Conservation (phyloP, 1,140 invertebrate genomes). For the Penaeus chinensis region DNA sequence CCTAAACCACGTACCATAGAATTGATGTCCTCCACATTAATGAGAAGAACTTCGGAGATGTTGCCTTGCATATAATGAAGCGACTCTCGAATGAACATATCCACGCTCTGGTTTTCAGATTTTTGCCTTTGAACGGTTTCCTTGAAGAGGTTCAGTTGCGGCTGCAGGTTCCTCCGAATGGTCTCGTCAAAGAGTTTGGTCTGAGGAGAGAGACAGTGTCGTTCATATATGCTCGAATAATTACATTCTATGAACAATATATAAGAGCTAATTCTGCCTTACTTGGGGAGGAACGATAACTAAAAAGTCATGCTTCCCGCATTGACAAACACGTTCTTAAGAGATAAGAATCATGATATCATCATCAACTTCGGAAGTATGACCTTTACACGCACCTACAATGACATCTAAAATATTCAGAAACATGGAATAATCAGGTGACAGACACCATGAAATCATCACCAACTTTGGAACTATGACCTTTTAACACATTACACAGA, state of each 20-base stretch:
- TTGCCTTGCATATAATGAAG: constrained; percentile 65
- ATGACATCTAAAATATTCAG: too few species aligned
- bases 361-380: too few species aligned
- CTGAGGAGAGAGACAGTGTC: constrained; percentile 19
- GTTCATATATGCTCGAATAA: background rate
- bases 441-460: too few species aligned
- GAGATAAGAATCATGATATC: too few species aligned
- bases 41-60: constrained; percentile 64
- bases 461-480: too few species aligned
- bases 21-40: constrained; percentile 66
- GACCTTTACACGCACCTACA: too few species aligned
- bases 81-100: constrained; percentile 61
- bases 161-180: constrained; percentile 58
- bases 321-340: too few species aligned
- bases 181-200: constrained; percentile 59
- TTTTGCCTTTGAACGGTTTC: constrained; percentile 54
- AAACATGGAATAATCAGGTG: too few species aligned
- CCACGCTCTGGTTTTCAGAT: constrained; percentile 58
- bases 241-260: too few species aligned
- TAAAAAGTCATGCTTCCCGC: too few species aligned
- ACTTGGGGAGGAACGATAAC: too few species aligned
- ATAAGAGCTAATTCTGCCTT: too few species aligned
- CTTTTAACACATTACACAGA: background rate
- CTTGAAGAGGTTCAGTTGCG: constrained; percentile 62
- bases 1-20: constrained; percentile 63